Evolutionary conservation across 2,113 vertebrate species (phyloP).

Genomic region (Pteropus alecto): DNA sequence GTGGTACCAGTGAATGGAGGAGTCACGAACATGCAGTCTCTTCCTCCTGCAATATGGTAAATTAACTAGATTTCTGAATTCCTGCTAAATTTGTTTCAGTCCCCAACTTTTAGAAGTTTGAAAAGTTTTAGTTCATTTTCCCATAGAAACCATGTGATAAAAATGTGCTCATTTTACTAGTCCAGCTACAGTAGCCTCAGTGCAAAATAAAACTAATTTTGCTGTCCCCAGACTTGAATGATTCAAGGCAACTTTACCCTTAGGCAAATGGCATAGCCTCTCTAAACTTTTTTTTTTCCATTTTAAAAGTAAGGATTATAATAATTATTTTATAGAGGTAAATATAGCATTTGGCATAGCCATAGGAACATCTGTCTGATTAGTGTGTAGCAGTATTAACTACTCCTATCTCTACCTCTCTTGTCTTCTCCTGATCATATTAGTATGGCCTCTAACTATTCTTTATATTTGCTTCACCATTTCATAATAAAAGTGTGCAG

Average conservation of each 20-base stretch:
- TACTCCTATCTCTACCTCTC: background rate
- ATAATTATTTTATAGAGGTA: constrained; percentile 10
- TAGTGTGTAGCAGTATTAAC: background rate
- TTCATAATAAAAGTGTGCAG: background rate
- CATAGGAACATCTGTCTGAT: background rate
- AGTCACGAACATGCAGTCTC: constrained; percentile 94
- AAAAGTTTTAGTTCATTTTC: background rate
- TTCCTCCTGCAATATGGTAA: constrained; percentile 95
- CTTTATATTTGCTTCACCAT: background rate
- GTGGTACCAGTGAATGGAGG: constrained; percentile 94
- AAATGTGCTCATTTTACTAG: constrained; percentile 17
- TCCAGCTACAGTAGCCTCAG: background rate
- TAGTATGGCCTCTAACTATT: background rate
- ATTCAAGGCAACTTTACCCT: background rate
- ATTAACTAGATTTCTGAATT: constrained; percentile 14
- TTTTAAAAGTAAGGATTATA: background rate
- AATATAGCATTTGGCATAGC: background rate
- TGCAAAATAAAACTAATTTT: constrained; percentile 13
- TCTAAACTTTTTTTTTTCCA: background rate
- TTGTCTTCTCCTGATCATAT: background rate
- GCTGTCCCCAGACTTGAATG: background rate
- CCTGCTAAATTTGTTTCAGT: background rate
- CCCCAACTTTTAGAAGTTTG: background rate
- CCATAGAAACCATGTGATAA: background rate
- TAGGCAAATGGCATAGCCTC: background rate